A percentile compares a stretch with the other conserved stretches of the same genome.
Conservation (phyloP, 2,888 invertebrate genomes). For the Lithophane leautieri region DNA sequence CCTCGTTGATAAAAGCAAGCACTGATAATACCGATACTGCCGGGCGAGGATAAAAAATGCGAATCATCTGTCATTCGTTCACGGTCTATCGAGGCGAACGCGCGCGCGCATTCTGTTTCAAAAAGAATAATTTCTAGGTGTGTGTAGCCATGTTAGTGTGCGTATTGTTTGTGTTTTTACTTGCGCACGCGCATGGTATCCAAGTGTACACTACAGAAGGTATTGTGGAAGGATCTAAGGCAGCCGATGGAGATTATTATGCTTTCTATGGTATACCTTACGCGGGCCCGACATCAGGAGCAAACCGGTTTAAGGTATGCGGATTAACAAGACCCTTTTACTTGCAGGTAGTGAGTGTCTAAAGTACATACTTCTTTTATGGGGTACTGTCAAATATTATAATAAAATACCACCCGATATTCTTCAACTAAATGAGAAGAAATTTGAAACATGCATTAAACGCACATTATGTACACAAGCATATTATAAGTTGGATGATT, state of each 20-base stretch:
- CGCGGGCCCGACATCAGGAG: conserved; percentile 74
- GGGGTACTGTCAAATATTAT: too few species aligned
- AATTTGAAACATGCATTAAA: too few species aligned
- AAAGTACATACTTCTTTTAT: too few species aligned
- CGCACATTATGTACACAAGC: too few species aligned
- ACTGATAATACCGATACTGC: conserved; percentile 34
- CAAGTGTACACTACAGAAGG: conserved; percentile 81
- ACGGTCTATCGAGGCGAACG: conserved; percentile 2
- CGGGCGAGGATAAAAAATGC: conserved; percentile 26
- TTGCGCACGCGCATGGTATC: conserved; percentile 66
- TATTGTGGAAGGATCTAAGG: conserved; percentile 73
- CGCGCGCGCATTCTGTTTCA: conserved; percentile 25
- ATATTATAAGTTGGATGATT: too few species aligned
- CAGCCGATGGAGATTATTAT: conserved; percentile 74
- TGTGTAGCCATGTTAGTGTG: conserved; percentile 63
- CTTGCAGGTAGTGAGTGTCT: not conserved
- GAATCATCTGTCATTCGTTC: conserved; percentile 47
- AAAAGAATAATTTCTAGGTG: not conserved
- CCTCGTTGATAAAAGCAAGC: conserved; percentile 48
- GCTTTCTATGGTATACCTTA: conserved; percentile 84
- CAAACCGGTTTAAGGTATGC: conserved; percentile 80
- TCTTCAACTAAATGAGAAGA: too few species aligned
- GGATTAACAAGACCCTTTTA: conserved; percentile 10
- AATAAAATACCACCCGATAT: too few species aligned
- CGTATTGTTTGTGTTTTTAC: conserved; percentile 59